These are phyloP conservation scores for Xiphophorus birchmanni DNA, from an alignment of 2,797 vertebrate genomes.

Conservation along the genomic window DNA sequence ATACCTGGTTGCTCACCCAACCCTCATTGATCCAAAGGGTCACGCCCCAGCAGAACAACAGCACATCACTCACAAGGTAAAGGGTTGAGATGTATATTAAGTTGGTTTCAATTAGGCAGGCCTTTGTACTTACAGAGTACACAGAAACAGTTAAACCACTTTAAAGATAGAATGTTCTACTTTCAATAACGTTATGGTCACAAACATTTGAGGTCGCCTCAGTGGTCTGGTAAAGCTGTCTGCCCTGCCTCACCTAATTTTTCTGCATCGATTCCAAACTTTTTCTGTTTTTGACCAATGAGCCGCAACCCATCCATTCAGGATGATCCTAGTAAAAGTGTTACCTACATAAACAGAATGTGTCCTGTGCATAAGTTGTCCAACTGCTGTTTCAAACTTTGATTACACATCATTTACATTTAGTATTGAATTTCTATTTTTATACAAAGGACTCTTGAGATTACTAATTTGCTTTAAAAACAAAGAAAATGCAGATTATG, in stretches of 20 bases:
- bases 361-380: neutral
- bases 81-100: neutral
- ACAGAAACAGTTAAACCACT: too few relatives aligned
- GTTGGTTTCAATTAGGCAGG: neutral
- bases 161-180: too few relatives aligned
- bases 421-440: neutral
- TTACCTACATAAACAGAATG: neutral
- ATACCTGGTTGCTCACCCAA: constrained; percentile 96
- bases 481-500: neutral
- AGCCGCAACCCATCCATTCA: neutral
- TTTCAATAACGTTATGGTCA: neutral
- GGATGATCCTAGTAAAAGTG: neutral
- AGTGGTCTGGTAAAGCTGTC: neutral
- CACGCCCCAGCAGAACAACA: constrained; percentile 97
- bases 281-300: neutral
- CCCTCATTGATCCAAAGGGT: constrained; percentile 97
- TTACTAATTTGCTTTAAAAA: neutral
- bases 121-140: too few relatives aligned
- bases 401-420: neutral
- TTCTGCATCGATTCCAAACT: neutral
- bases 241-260: neutral
- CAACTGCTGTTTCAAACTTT: neutral
- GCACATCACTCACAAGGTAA: constrained; percentile 98
- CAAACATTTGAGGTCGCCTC: neutral
- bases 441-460: neutral